phyloP scores from a whole-genome alignment of 2,113 vertebrate genomes.

The Tor tambroides region DNA sequence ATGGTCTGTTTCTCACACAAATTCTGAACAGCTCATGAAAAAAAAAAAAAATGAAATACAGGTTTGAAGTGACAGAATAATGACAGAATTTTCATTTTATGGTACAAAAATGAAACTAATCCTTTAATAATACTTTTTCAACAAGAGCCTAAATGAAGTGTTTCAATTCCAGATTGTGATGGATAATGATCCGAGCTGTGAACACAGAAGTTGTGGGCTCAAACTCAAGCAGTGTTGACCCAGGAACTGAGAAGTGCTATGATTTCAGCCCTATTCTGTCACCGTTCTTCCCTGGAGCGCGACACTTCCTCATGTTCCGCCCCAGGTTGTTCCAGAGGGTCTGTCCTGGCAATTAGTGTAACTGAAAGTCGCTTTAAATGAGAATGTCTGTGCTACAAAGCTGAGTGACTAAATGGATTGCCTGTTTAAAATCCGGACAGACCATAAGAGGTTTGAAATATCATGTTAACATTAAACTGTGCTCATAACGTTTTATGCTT shows the following conservation, averaged over 20 bases:
- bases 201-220: slow-evolving; percentile 13
- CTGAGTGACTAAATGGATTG: neutral
- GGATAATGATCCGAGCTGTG: neutral
- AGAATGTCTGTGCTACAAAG: slow-evolving; percentile 11
- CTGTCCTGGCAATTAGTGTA: slow-evolving; percentile 18
- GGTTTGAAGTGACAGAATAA: no score
- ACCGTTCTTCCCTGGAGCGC: slow-evolving; percentile 18
- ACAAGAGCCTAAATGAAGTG: neutral
- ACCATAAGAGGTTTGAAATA: neutral
- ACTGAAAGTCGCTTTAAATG: slow-evolving; percentile 22
- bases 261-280: slow-evolving; percentile 30
- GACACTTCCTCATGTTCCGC: slow-evolving; percentile 24
- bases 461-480: slow-evolving; percentile 9
- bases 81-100: no score
- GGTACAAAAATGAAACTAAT: neutral
- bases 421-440: slow-evolving; percentile 13
- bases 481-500: neutral
- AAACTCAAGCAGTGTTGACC: slow-evolving; percentile 7
- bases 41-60: no score
- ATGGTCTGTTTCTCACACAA: no score
- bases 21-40: no score
- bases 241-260: slow-evolving; percentile 4
- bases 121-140: neutral
- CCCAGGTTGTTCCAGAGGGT: slow-evolving; percentile 10
- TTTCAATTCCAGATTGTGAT: slow-evolving; percentile 6